Conservation (phyloP, 2,113 vertebrate genomes). For the Amphiprion ocellaris region DNA sequence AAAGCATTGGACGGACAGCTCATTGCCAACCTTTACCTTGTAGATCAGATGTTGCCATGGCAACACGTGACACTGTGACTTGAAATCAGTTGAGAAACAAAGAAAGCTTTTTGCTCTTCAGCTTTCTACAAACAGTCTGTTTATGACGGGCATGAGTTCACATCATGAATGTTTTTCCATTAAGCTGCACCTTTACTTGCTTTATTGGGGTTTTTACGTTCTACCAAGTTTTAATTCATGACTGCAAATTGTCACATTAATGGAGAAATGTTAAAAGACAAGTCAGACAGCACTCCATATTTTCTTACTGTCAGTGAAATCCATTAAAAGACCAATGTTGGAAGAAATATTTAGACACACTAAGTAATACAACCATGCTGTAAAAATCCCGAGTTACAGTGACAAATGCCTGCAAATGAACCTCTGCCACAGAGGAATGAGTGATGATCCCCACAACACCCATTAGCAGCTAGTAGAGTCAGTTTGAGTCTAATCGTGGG, state of each 20-base stretch:
- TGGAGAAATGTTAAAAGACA: conserved; percentile 11
- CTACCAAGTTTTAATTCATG: conserved; percentile 8
- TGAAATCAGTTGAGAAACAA: conserved; percentile 7
- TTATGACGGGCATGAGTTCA: conserved; percentile 40
- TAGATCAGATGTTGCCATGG: not conserved
- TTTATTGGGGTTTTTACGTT: conserved; percentile 22
- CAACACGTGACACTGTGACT: conserved; percentile 6
- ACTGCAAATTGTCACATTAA: conserved; percentile 21
- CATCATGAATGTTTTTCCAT: conserved; percentile 51
- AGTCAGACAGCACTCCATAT: not conserved
- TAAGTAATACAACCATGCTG: conserved; percentile 10
- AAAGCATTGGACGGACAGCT: too few species aligned
- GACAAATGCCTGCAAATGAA: too few species aligned
- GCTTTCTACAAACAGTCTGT: conserved; percentile 26
- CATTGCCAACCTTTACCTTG: too few species aligned
- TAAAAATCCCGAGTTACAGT: not conserved
- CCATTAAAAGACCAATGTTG: not conserved
- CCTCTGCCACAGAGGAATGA: too few species aligned
- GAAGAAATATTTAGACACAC: not conserved
- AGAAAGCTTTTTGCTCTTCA: not conserved
- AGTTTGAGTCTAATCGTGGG: not conserved
- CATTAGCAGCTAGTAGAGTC: not conserved
- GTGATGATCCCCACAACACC: not conserved
- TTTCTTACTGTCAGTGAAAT: conserved; percentile 27
- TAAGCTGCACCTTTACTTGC: conserved; percentile 55